Base-by-base conservation (phyloP, 2,888 invertebrate genomes). In the Acanthosepion esculentum region DNA sequence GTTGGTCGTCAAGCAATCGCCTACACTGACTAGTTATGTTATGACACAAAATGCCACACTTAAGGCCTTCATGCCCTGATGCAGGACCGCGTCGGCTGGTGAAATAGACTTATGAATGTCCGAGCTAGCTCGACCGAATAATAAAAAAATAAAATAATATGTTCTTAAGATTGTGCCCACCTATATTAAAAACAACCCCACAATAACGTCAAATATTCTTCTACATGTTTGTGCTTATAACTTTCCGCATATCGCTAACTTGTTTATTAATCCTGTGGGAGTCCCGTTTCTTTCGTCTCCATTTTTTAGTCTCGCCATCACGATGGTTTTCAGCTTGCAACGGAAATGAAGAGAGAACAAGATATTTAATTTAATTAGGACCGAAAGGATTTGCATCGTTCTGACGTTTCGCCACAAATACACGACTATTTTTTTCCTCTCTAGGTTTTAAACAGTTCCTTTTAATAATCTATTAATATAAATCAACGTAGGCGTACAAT, bases 401-500 rank as follows among this genome's bases (percentile, higher is more conserved):
- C n/a, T 78, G 78, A 78, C n/a, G n/a, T 78, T n/a, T n/a, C 18
- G 15, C 15, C 78, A n/a, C n/a, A 78, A 78, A 78, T 78, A 78
- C 78, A n/a, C n/a, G n/a, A n/a, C 78, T 78, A 15, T 78, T 64
- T 64, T 78, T 78, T 15, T n/a, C n/a, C n/a, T n/a, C n/a, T n/a
- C 78, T 3, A 12, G 18, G n/a, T n/a, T n/a, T 78, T 33, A 78
- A n/a, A 78, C n/a, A 78, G 78, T 78, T 78, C n/a, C n/a, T 20
- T 59, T 59, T n/a, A n/a, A n/a, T 78, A n/a, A 78, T 78, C 78
- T 78, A 78, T 78, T 78, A 78, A 78, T 78, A 78, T 78, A 78
- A 78, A 78, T 8, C 8, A 78, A n/a, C 12, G 78, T 78, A 8
- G 78, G 78, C 78, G 78, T 78, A n/a, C n/a, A 8, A n/a, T 29